A percentile compares a stretch with the other conserved stretches of the same genome.
These are phyloP conservation scores for Ictalurus punctatus DNA, from an alignment of 2,113 vertebrate genomes.

Conservation along the genomic window DNA sequence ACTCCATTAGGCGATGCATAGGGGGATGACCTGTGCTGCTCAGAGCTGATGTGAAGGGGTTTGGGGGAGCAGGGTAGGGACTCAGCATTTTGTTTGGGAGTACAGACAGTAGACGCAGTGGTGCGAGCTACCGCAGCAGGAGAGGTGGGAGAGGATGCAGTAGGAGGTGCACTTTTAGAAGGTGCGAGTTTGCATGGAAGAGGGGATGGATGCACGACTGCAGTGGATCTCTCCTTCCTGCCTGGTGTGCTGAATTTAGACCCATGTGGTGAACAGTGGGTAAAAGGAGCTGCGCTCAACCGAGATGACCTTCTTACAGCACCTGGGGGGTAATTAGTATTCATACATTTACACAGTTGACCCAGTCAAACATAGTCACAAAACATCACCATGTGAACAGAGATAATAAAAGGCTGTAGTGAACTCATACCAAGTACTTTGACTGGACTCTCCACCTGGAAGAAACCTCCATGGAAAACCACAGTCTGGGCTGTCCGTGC, in stretches of 20 bases:
- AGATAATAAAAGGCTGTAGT: background rate
- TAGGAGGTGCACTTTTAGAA: background rate
- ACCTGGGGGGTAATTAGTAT: constrained; percentile 47
- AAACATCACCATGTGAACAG: background rate
- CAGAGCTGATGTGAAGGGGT: constrained; percentile 25
- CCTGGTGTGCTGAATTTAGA: constrained; percentile 58
- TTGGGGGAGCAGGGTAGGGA: constrained; percentile 37
- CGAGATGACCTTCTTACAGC: constrained; percentile 63
- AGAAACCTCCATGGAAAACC: constrained; percentile 87
- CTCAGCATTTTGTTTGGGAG: constrained; percentile 37
- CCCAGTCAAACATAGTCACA: background rate
- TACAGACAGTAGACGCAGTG: background rate
- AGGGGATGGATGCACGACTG: constrained; percentile 43
- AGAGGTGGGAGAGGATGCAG: background rate
- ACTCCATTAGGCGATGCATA: constrained; percentile 47
- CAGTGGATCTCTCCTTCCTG: constrained; percentile 51
- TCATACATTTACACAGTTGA: background rate
- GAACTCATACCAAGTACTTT: constrained; percentile 75
- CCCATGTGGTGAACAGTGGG: constrained; percentile 55
- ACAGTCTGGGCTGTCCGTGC: constrained; percentile 49
- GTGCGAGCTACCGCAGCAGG: background rate
- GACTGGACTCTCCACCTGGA: constrained; percentile 86
- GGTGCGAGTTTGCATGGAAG: constrained; percentile 4
- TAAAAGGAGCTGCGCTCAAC: constrained; percentile 44
- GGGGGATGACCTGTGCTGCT: constrained; percentile 40